Evolutionary conservation across 2,113 vertebrate species (phyloP).

Genomic region (Prochilodus magdalenae): DNA sequence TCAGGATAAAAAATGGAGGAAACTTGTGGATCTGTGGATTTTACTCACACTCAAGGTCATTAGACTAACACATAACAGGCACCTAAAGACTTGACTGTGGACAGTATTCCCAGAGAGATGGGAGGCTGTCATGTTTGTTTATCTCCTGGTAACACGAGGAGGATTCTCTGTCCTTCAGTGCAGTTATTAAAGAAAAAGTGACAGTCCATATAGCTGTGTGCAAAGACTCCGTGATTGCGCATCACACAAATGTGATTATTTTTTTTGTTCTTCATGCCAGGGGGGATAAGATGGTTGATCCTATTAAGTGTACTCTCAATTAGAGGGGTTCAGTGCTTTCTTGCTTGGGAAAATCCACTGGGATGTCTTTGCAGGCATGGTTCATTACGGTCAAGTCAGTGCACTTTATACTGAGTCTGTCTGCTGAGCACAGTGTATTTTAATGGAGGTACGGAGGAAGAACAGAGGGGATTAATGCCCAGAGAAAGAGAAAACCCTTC

Average conservation of each 20-base stretch:
- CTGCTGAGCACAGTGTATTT: conserved; percentile 42
- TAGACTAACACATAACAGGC: conserved; percentile 56
- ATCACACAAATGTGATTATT: conserved; percentile 6
- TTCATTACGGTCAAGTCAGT: conserved; percentile 12
- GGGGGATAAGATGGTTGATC: conserved; percentile 48
- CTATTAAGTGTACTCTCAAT: conserved; percentile 37
- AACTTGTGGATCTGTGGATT: background rate
- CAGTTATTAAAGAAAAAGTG: background rate
- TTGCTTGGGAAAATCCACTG: conserved; percentile 37
- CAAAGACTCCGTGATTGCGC: background rate
- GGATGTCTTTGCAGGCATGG: conserved; percentile 36
- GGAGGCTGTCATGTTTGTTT: conserved; percentile 57
- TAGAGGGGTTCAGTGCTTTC: conserved; percentile 45
- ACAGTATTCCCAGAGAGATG: conserved; percentile 68
- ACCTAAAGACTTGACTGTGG: conserved; percentile 54
- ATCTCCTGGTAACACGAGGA: conserved; percentile 55
- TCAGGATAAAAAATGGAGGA: conserved; percentile 23
- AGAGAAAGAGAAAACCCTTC: conserved; percentile 52
- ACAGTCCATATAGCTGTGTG: background rate
- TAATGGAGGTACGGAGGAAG: conserved; percentile 47
- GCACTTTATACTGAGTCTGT: background rate
- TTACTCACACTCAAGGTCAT: conserved; percentile 54
- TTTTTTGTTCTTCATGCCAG: background rate
- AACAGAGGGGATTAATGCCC: conserved; percentile 26
- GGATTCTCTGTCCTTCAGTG: conserved; percentile 9